These are phyloP conservation scores for Periophthalmodon schlosseri DNA, from an alignment of 2,113 vertebrate genomes.

Conservation along the genomic window DNA sequence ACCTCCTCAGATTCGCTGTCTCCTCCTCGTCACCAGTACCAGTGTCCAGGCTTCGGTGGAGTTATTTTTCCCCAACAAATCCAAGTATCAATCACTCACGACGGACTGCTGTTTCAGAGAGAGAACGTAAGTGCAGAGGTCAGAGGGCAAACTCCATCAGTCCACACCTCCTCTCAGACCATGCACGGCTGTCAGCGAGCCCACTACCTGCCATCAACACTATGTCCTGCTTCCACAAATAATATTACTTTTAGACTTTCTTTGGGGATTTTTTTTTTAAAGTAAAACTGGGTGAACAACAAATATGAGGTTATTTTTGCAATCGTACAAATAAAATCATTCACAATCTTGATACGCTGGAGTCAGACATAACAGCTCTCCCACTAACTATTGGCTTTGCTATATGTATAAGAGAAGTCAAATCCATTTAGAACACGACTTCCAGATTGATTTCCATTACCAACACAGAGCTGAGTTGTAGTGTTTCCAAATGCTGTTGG, in stretches of 20 bases:
- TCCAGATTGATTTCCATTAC: constrained; percentile 3
- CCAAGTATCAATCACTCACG: not conserved
- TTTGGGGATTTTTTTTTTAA: not conserved
- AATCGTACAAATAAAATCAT: too few species aligned
- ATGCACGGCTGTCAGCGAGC: not conserved
- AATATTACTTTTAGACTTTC: not conserved
- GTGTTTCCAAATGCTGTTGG: not conserved
- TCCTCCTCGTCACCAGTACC: not conserved
- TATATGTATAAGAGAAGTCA: not conserved
- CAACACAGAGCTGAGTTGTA: not conserved
- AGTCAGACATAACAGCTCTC: not conserved
- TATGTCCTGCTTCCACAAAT: not conserved
- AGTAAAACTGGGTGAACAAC: too few species aligned
- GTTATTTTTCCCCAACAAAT: not conserved
- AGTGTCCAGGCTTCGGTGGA: not conserved
- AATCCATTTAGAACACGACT: not conserved
- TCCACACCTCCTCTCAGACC: constrained; percentile 37
- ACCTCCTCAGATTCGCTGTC: not conserved
- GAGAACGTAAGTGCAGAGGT: constrained; percentile 27
- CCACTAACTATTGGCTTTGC: not conserved
- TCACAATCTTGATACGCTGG: not conserved
- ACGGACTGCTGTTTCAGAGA: constrained; percentile 10
- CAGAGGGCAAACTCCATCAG: constrained; percentile 51
- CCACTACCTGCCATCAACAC: constrained; percentile 39
- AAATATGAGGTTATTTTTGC: too few species aligned